phyloP scores from a whole-genome alignment of 2,888 invertebrate species.

The Noctuana brunneofusca region DNA sequence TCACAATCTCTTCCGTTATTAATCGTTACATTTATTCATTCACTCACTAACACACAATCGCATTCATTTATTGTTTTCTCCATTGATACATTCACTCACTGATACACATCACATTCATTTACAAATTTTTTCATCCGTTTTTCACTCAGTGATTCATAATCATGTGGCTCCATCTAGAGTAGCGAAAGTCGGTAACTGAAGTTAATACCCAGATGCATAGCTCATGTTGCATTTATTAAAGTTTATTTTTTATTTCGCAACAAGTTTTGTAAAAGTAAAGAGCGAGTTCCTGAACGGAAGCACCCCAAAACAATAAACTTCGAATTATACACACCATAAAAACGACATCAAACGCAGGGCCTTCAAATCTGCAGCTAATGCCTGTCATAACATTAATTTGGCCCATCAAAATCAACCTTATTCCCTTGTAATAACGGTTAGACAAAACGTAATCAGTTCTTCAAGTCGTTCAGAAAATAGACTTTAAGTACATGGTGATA shows the following conservation, averaged over 20 bases:
- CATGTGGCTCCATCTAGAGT: too few relatives aligned
- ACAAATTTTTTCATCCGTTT: too few relatives aligned
- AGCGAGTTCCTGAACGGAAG: slow-evolving; percentile 7
- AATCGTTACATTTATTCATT: too few relatives aligned
- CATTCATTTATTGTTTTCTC: too few relatives aligned
- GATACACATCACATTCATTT: too few relatives aligned
- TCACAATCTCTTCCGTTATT: too few relatives aligned
- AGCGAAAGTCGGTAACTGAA: too few relatives aligned
- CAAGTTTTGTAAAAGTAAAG: background rate
- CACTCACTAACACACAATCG: too few relatives aligned
- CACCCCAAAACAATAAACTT: slow-evolving; percentile 39
- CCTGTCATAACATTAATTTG: slow-evolving; percentile 20
- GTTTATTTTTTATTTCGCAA: background rate
- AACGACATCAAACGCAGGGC: slow-evolving; percentile 42
- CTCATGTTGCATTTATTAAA: too few relatives aligned
- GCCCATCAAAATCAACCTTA: slow-evolving; percentile 38
- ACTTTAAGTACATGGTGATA: slow-evolving; percentile 16
- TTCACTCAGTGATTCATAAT: too few relatives aligned
- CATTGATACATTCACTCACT: too few relatives aligned
- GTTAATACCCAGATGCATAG: too few relatives aligned
- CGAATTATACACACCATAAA: slow-evolving; percentile 42
- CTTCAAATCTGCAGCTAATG: slow-evolving; percentile 41
- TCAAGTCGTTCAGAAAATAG: slow-evolving; percentile 27
- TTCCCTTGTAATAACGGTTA: slow-evolving; percentile 14
- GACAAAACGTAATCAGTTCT: slow-evolving; percentile 5